phyloP scores from a whole-genome alignment of 2,888 invertebrate genomes.

The Cenopis cana region DNA sequence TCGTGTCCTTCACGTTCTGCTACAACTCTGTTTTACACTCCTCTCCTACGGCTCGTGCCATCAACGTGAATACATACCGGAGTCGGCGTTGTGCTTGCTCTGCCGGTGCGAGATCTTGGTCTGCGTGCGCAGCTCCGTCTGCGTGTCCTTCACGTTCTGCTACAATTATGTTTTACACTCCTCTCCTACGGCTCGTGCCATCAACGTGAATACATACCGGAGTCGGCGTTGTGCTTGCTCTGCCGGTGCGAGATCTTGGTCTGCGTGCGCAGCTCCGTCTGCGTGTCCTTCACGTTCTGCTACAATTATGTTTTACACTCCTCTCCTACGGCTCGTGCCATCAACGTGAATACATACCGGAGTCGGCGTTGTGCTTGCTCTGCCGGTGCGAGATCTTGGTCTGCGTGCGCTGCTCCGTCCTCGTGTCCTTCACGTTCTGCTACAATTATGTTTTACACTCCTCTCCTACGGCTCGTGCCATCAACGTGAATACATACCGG shows the following conservation, averaged over 20 bases:
- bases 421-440: slow-evolving; percentile 95
- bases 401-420: slow-evolving; percentile 92
- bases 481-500: slow-evolving; percentile 56
- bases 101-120: slow-evolving; percentile 72
- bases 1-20: slow-evolving; percentile 98
- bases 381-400: slow-evolving; percentile 72
- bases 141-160: slow-evolving; percentile 95
- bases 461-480: no score
- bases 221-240: slow-evolving; percentile 72
- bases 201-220: slow-evolving; percentile 56
- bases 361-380: slow-evolving; percentile 72
- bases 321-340: no score
- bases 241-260: slow-evolving; percentile 72
- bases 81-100: slow-evolving; percentile 72
- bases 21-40: no score
- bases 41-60: no score
- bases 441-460: no score
- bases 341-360: slow-evolving; percentile 56
- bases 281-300: slow-evolving; percentile 95
- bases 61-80: slow-evolving; percentile 56
- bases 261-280: slow-evolving; percentile 92
- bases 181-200: no score
- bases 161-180: no score
- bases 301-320: no score
- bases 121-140: slow-evolving; percentile 92